Evolutionary conservation across 92 coral and sea anemone genomes (phyloP), one percentile per base, ranked within the genome.

Genomic region (Parazoanthus atlanticus): DNA sequence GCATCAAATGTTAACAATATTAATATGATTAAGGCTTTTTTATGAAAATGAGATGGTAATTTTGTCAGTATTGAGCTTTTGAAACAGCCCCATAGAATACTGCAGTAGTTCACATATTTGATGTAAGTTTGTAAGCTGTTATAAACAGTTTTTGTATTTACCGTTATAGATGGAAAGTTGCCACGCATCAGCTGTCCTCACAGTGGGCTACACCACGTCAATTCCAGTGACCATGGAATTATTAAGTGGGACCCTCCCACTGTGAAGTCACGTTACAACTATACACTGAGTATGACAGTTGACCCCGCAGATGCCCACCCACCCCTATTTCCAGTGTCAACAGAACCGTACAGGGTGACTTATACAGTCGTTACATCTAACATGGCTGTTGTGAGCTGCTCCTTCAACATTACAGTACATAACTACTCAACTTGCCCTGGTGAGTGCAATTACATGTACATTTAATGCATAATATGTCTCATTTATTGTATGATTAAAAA

Each of bases 291-390:
- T 33, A 84, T 84, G 78, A 84, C 78, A 41, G 58, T 84, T 69
- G 87, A 84, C 54, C 87, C 87, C 66, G 66, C 78, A 13, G 78
- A 74, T 32, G 87, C 25, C 10, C 30, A 67, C 77, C 87, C 78
- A 38, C 87, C 87, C 32, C 8, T 41, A 77, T 84, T 84, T 71
- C 79, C 87, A 69, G 87, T 84, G 78, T 28, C 78, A 17, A 16
- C 15, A 29, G 19, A 40, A 49, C 78, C 87, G 17, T 84, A 70
- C 78, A 71, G 41, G 2, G 78, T 84, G 58, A 84, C 66, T 28
- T 84, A 84, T 65, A 38, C 87, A 41, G 87, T 71, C 1, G 38
- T 43, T 11, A 84, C 87, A 6, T 84, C 25, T 23, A 58, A 84
- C n/a, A 47, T 23, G 66, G 29, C n/a, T 28, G 66, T 43, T 6